These are phyloP conservation scores for Tortrix viridana DNA, from an alignment of 2,888 invertebrate species.

Conservation along the genomic window DNA sequence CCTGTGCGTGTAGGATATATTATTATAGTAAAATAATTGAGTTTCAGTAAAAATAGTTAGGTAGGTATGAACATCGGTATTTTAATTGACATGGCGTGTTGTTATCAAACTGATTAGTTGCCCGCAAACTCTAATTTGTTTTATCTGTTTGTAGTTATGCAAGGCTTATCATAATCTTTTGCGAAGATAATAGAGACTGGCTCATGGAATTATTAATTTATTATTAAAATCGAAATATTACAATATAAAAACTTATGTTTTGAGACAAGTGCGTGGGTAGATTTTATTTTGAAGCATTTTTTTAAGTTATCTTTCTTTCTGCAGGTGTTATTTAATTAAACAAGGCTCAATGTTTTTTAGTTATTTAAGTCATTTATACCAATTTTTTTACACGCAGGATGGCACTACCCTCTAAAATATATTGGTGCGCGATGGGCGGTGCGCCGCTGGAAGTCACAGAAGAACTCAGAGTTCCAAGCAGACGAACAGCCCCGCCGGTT, in stretches of 20 bases:
- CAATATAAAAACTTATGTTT: too few species aligned
- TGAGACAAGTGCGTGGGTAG: too few species aligned
- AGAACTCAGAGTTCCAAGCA: slow-evolving; percentile 45
- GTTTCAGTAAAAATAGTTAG: too few species aligned
- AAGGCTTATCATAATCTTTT: slow-evolving; percentile 16
- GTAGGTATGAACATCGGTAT: too few species aligned
- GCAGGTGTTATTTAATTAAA: too few species aligned
- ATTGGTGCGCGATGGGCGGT: slow-evolving; percentile 68
- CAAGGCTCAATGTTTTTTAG: too few species aligned
- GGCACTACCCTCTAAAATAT: slow-evolving; percentile 77
- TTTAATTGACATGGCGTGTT: not conserved
- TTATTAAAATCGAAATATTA: too few species aligned
- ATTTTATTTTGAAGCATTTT: too few species aligned
- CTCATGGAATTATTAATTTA: too few species aligned
- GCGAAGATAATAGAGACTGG: slow-evolving; percentile 1
- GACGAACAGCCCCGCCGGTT: slow-evolving; percentile 56
- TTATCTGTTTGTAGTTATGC: slow-evolving; percentile 23
- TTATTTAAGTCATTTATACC: not conserved
- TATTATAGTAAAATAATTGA: too few species aligned
- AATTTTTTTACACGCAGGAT: slow-evolving; percentile 57
- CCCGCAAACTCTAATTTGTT: not conserved
- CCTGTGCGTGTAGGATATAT: too few species aligned
- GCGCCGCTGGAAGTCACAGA: slow-evolving; percentile 63
- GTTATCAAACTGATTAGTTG: slow-evolving; percentile 9
- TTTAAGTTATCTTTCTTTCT: too few species aligned